Evolutionary conservation across 1,140 invertebrate genomes (phyloP), one percentile per base, ranked within the genome.

Genomic region (Nephila pilipes): DNA sequence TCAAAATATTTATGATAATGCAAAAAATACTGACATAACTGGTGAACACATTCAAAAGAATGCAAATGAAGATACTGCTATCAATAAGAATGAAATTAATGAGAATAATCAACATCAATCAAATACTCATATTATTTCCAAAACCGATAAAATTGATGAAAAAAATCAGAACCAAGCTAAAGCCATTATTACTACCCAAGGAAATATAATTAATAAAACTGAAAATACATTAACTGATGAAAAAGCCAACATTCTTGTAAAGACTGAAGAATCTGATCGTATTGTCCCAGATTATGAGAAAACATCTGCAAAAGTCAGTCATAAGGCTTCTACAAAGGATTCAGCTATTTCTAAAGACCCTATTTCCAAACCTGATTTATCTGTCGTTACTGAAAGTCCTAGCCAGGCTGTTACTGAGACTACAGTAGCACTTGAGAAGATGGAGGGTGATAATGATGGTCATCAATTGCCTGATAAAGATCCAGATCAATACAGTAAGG

Each of bases 401-500:
- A 54, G 20, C 16, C 22, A 60, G 22, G 36, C 29, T 25, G 12
- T 20, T 25, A 36, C 87, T 29, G 63, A 69, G 55, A 55, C 25
- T 29, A 90, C 88, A n/a, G 46, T 65, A 18, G 46, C 38, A 32
- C 46, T 91, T 6, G 89, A 91, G 55, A 65, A 91, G 20, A 91
- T 91, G 89, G 89, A 91, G 20, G 79, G 63, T 46, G 79, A 25
- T 25, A 90, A 80, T 90, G 88, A 36, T 5, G 12, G 29, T 60
- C 29, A 32, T 25, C 25, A 60, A 83, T 57, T 79, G 46, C 22
- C 5, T 29, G 55, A 81, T 25, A 60, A 83, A 63, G 79, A 65
- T 14, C 25, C 25, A 29, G 89, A 91, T 29, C 79, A 36, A 10
- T 91, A 63, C 46, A 63, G 89, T 91, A 83, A 91, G 18, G 63